Evolutionary conservation across 2,797 vertebrate genomes (phyloP), one percentile per base, ranked within the genome.

Genomic region (Meda fulgida): DNA sequence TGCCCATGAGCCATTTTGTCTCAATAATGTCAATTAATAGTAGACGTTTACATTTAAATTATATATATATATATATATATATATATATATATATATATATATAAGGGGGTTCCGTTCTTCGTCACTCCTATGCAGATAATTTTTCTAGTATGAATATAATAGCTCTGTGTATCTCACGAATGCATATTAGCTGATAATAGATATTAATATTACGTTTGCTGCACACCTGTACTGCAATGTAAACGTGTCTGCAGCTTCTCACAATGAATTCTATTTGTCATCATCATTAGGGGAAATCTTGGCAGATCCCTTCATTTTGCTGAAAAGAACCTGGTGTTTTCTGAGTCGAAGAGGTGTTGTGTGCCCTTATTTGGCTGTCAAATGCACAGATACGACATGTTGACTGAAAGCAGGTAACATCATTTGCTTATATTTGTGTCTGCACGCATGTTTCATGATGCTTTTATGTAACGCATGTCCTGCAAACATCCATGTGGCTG

Each of bases 391-490:
- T 43, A 85, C 67, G 85, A 88, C 72, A 92, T 92, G 92, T 87
- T 89, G 87, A 87, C 91, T 77, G 90, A 92, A 89, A 91, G 80
- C 92, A 92, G 92, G 92, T 92, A 89, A 87, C 84, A 75, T 21
- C 13, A 58, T 51, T 46, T n/a, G 36, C 26, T 36, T 69, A 34
- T 21, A 36, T 26, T 51, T 76, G 7, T 13, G 66, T 63, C 21
- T 65, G 58, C 40, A 19, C 1, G 21, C 14, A 34, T 31, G 36
- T 80, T 65, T 46, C 53, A 58, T 21, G 69, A 18, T 77, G 51
- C 26, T 58, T 63, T 51, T 55, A 19, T 80, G 51, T 36, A 51
- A 9, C 43, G 46, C 53, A 40, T 78, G 36, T 78, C 34, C 14
- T 38, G 31, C 18, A 63, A 48, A 48, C 38, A 53, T 73, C 29